phyloP scores from a whole-genome alignment of 2,113 vertebrate genomes.

The Euleptes europaea region DNA sequence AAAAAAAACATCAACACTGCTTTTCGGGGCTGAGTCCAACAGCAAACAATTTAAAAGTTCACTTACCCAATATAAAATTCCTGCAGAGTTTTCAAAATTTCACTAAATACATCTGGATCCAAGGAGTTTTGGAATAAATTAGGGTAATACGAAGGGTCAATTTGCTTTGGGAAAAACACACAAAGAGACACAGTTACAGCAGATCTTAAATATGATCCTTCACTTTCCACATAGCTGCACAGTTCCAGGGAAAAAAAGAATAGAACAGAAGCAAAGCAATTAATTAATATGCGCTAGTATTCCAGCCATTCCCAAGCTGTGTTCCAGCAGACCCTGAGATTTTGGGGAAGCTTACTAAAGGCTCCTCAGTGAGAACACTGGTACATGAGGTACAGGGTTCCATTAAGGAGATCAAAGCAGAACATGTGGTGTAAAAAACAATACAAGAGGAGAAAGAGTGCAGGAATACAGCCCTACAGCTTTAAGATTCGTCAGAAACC shows the following conservation, averaged over 20 bases:
- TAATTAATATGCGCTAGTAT: background rate
- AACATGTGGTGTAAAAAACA: no score
- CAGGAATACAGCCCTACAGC: background rate
- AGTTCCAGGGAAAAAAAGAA: background rate
- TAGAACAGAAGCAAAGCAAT: background rate
- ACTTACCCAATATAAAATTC: constrained; percentile 88
- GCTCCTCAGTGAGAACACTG: background rate
- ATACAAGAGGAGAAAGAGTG: background rate
- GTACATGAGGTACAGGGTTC: background rate
- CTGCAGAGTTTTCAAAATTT: constrained; percentile 86
- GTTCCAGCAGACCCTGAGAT: background rate
- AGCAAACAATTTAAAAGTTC: background rate
- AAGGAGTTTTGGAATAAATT: constrained; percentile 90
- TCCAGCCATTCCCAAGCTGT: background rate
- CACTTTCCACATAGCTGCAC: background rate
- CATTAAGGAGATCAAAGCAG: no score
- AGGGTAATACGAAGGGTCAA: constrained; percentile 80
- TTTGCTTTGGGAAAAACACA: constrained; percentile 80
- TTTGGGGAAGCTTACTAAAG: background rate
- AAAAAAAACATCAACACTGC: background rate
- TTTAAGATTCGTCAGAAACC: background rate
- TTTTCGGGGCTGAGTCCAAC: background rate
- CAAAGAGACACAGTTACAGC: background rate
- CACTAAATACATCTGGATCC: constrained; percentile 89
- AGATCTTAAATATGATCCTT: background rate